Percentiles rank a stretch among this genome's conserved stretches.
These are phyloP conservation scores for Pangasius krempfi DNA, from an alignment of 2,797 vertebrate genomes.

Conservation along the genomic window DNA sequence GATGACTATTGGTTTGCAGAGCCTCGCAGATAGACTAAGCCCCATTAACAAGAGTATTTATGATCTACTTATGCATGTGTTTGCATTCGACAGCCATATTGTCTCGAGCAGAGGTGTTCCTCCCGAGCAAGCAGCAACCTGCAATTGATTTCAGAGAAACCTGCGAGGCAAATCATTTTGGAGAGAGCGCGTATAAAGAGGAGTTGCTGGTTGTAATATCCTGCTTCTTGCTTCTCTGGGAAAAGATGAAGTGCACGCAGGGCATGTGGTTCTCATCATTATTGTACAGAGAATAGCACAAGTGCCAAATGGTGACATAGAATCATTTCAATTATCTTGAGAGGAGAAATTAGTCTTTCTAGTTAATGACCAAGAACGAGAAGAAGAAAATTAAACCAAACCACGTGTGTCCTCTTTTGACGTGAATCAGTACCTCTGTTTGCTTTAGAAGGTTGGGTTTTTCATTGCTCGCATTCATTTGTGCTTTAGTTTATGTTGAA, in stretches of 20 bases:
- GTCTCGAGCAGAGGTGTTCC: slow-evolving; percentile 50
- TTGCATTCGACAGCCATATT: slow-evolving; percentile 52
- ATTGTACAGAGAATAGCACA: slow-evolving; percentile 33
- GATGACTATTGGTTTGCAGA: slow-evolving; percentile 56
- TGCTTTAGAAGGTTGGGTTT: slow-evolving; percentile 1
- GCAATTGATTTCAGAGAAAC: slow-evolving; percentile 45
- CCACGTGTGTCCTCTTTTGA: slow-evolving; percentile 33
- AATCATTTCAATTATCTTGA: slow-evolving; percentile 45
- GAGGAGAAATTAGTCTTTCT: slow-evolving; percentile 50
- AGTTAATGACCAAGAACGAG: slow-evolving; percentile 39
- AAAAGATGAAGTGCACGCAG: slow-evolving; percentile 45
- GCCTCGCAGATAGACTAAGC: slow-evolving; percentile 44
- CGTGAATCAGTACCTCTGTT: slow-evolving; percentile 9
- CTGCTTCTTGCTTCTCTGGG: slow-evolving; percentile 42
- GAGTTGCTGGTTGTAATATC: slow-evolving; percentile 48
- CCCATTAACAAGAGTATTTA: slow-evolving; percentile 57
- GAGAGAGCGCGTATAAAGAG: slow-evolving; percentile 29
- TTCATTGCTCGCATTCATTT: neutral
- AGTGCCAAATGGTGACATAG: slow-evolving; percentile 40
- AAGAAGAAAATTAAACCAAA: slow-evolving; percentile 33
- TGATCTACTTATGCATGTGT: slow-evolving; percentile 51
- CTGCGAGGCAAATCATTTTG: slow-evolving; percentile 52
- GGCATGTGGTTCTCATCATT: slow-evolving; percentile 56
- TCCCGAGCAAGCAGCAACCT: slow-evolving; percentile 41
- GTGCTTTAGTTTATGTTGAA: slow-evolving; percentile 27